Base-by-base conservation (phyloP, 2,113 vertebrate species). In the Aspidoscelis tigris region DNA sequence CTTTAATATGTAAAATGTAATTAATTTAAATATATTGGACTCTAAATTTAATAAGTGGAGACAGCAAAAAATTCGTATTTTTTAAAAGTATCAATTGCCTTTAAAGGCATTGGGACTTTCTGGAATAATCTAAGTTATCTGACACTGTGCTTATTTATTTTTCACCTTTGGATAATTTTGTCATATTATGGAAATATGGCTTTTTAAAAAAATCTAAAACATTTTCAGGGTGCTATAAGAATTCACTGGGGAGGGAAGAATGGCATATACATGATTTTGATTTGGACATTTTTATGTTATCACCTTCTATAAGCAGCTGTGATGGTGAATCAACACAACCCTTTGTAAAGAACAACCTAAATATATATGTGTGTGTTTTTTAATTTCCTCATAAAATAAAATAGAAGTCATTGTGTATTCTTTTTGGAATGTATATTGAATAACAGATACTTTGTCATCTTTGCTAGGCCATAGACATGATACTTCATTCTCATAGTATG, bases 401-500 rank as follows among this genome's bases (percentile, higher is more conserved):
- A 96, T 96, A 96, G 95, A 93, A 95, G 89, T 93, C 81, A 90
- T 20, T 89, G 87, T 94, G 50, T 86, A 81, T 89, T 96, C 94
- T 84, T 92, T 90, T 91, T 92, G 93, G 86, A 91, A 87, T 61
- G 58, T 61, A 81, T 94, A 81, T 92, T 86, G 82, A 85, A 89
- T 74, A 94, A 82, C 85, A 66, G 82, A 88, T 87, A 88, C 91
- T 84, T 61, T 87, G 66, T 85, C 50, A 66, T 86, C 47, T 84
- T 84, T 91, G 3, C 1, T 61, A 66, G 47, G 58, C 68, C 86
- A 44, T 22, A 87, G 24, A 0, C 0, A 88, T 78, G 44, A 21
- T 73, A 61, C 84, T 73, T 71, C 53, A 61, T 0, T 70, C 12
- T 70, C 74, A 47, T 50, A 78, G 39, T 64, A 43, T 61, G 26